phyloP scores from a whole-genome alignment of 2,888 invertebrate genomes.

The Pheosia tremula region DNA sequence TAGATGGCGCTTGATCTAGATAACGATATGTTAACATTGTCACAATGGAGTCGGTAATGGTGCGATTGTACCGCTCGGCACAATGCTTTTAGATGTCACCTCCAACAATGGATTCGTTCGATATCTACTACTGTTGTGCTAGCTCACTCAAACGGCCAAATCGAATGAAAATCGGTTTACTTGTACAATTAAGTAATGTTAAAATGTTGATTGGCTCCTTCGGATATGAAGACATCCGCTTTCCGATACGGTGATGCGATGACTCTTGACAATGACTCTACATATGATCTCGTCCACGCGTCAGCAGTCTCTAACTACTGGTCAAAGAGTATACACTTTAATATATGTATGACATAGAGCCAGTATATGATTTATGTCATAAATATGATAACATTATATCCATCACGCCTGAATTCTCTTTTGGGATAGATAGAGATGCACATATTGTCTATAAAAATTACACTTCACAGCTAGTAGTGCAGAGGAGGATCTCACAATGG shows the following conservation, averaged over 20 bases:
- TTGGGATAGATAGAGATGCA: no score
- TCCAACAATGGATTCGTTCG: slow-evolving; percentile 75
- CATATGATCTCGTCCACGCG: not conserved
- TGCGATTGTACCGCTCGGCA: slow-evolving; percentile 78
- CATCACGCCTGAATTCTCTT: no score
- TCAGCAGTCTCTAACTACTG: no score
- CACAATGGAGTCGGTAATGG: slow-evolving; percentile 82
- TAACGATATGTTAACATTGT: slow-evolving; percentile 84
- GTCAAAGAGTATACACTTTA: no score
- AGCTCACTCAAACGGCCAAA: slow-evolving; percentile 65
- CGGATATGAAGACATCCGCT: not conserved
- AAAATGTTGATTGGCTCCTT: slow-evolving; percentile 21
- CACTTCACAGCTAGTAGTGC: no score
- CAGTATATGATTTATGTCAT: no score
- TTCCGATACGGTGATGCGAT: not conserved
- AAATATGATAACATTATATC: no score
- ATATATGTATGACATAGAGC: no score
- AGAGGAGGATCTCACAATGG: no score
- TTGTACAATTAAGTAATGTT: slow-evolving; percentile 25
- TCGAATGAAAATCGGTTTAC: slow-evolving; percentile 64
- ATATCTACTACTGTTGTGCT: slow-evolving; percentile 73
- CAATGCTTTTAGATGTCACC: slow-evolving; percentile 82
- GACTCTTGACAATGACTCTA: no score
- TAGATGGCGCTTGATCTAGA: slow-evolving; percentile 83
- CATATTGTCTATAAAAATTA: no score